phyloP scores from a whole-genome alignment of 2,113 vertebrate species.

The Entomyzon cyanotis region DNA sequence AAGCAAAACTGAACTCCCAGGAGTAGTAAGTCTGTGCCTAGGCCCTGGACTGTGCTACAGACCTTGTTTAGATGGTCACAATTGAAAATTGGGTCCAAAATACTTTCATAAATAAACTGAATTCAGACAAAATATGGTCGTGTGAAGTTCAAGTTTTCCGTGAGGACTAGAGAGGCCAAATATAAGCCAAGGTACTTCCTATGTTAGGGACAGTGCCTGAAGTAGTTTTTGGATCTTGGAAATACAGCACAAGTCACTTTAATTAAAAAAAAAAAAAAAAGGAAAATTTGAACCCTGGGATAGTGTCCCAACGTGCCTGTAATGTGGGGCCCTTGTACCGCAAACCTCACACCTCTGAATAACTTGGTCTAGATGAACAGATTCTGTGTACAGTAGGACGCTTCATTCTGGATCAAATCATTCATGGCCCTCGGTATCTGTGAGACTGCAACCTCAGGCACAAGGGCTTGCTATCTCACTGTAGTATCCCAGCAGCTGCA shows the following conservation, averaged over 20 bases:
- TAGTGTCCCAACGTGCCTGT: fast-evolving
- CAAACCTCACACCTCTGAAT: not conserved
- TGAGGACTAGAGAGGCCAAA: not conserved
- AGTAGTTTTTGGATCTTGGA: not conserved
- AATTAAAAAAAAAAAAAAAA: not conserved
- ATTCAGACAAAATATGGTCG: not conserved
- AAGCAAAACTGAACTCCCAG: not conserved
- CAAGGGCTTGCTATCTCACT: not conserved
- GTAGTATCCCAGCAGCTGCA: not conserved
- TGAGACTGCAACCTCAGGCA: not conserved
- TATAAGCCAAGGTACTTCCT: not conserved
- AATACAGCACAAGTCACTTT: not conserved
- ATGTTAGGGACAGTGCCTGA: not conserved
- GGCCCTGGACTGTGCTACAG: too few species aligned
- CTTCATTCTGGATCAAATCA: not conserved
- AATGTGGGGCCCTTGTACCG: not conserved
- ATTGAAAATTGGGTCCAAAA: not conserved
- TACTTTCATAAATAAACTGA: not conserved
- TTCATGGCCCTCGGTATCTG: not conserved
- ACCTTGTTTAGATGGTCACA: not conserved
- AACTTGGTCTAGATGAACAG: not conserved
- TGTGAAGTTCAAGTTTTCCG: not conserved
- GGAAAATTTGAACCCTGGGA: not conserved
- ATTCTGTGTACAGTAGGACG: not conserved
- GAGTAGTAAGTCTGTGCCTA: not conserved